Evolutionary conservation across 2,113 vertebrate genomes (phyloP), one percentile per base, ranked within the genome.

Genomic region (Eidolon helvum): DNA sequence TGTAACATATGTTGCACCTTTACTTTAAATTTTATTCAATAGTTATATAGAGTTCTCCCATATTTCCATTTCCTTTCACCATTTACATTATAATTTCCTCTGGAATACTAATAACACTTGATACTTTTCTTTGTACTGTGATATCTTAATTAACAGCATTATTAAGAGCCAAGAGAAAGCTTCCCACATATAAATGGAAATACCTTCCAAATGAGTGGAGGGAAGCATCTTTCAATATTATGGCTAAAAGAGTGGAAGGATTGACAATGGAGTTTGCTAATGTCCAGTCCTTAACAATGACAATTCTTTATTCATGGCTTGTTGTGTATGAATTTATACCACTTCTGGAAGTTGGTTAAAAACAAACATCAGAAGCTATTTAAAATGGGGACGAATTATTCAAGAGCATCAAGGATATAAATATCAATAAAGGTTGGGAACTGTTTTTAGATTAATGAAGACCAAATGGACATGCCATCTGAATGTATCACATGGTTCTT

Each of bases 1-100:
- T 68, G 30, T 65, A 91, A 91, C 35, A 66, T 72, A 71, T 40
- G 43, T 21, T 83, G 12, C 35, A 90, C 65, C 61, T 90, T 90
- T 40, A 83, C 30, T 92, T 86, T 96, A 85, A 79, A 94, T 30
- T 74, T 71, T 77, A 72, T 97, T 92, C 57, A 63, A 19, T 35
- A 92, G 16, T 48, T 86, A 18, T 45, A 89, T 78, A 94, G 80
- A 85, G 86, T 93, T 61, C 19, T 12, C 5, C 35, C n/a, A 55
- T 61, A 21, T 88, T 90, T 75, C 53, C 55, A 77, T 48, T 91
- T 93, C 40, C 22, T 86, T 74, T 91, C 12, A 72, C 45, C 71
- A 68, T 74, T 96, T 93, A 93, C 35, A 82, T 83, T 90, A 63
- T 74, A 68, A 72, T 69, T 91, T 92, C 33, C 26, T 86, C 68